phyloP scores from a whole-genome alignment of 2,113 vertebrate genomes.

The Montifringilla adamsi region DNA sequence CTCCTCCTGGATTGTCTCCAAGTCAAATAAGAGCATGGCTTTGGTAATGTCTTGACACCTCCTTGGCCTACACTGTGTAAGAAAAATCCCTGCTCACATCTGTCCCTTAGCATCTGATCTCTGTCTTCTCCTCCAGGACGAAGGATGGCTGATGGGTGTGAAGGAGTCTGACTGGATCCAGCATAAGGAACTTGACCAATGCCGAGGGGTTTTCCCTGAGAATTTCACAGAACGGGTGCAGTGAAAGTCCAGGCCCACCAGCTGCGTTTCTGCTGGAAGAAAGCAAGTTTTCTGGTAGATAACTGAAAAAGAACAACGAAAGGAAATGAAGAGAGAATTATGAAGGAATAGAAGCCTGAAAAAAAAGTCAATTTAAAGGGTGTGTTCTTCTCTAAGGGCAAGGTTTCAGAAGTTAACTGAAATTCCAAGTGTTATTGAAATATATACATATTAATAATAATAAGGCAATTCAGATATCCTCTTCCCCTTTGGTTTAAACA shows the following conservation, averaged over 20 bases:
- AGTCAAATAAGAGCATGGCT: slow-evolving; percentile 23
- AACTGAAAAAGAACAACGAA: slow-evolving; percentile 40
- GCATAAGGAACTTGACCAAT: slow-evolving; percentile 81
- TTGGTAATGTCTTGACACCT: background rate
- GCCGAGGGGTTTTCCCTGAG: slow-evolving; percentile 93
- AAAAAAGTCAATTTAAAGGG: slow-evolving; percentile 42
- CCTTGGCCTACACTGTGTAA: background rate
- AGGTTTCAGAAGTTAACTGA: slow-evolving; percentile 38
- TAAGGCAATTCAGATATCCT: slow-evolving; percentile 31
- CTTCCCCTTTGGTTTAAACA: slow-evolving; percentile 47
- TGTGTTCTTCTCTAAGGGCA: slow-evolving; percentile 65
- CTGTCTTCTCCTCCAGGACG: slow-evolving; percentile 78
- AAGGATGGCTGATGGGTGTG: slow-evolving; percentile 96
- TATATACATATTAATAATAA: slow-evolving; percentile 36
- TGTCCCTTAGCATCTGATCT: background rate
- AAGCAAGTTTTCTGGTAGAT: slow-evolving; percentile 58
- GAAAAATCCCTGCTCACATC: background rate
- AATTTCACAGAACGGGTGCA: slow-evolving; percentile 95
- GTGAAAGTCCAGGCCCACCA: slow-evolving; percentile 49
- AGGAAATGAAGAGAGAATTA: slow-evolving; percentile 48
- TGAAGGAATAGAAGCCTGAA: slow-evolving; percentile 50
- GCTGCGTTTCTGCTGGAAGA: slow-evolving; percentile 45
- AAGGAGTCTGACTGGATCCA: slow-evolving; percentile 90
- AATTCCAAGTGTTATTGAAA: slow-evolving; percentile 47
- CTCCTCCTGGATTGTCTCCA: background rate